A percentile compares a stretch with the other conserved stretches of the same genome.
Evolutionary conservation across 2,113 vertebrate species (phyloP).

Genomic region (Oreochromis niloticus): DNA sequence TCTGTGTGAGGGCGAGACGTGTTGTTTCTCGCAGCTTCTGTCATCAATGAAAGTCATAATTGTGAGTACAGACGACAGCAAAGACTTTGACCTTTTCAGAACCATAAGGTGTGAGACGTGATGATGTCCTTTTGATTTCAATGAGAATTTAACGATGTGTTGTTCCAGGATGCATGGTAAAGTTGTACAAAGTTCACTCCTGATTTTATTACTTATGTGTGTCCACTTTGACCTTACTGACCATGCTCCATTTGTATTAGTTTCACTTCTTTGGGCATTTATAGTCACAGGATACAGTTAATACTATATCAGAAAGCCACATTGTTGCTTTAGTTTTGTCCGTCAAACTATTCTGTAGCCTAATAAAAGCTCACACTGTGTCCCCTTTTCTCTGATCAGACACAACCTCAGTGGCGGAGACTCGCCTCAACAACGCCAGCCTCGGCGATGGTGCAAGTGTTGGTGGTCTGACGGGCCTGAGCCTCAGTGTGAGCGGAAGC

Average conservation of each 20-base stretch:
- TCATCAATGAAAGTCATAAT: not conserved
- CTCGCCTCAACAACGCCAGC: slow-evolving; percentile 89
- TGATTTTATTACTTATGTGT: not conserved
- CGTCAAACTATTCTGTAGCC: not conserved
- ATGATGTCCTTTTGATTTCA: not conserved
- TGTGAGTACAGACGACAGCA: not conserved
- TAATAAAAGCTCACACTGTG: not conserved
- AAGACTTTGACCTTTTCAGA: not conserved
- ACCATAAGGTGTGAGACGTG: not conserved
- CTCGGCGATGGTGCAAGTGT: slow-evolving; percentile 91
- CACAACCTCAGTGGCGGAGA: slow-evolving; percentile 91
- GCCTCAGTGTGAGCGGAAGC: slow-evolving; percentile 92
- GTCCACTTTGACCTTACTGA: not conserved
- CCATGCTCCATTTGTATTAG: not conserved
- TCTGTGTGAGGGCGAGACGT: not conserved
- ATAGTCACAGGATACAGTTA: not conserved
- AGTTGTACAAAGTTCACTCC: not conserved
- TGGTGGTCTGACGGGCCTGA: slow-evolving; percentile 87
- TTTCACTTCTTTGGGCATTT: not conserved
- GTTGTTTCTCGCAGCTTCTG: slow-evolving; percentile 6
- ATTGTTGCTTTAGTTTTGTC: not conserved
- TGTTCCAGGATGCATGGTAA: not conserved
- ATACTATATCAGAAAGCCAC: not conserved
- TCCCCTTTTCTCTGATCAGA: slow-evolving; percentile 61
- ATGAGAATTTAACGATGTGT: not conserved